Evolutionary conservation across 2,113 vertebrate species (phyloP), one percentile per base, ranked within the genome.

Genomic region (Uropsilus gracilis): DNA sequence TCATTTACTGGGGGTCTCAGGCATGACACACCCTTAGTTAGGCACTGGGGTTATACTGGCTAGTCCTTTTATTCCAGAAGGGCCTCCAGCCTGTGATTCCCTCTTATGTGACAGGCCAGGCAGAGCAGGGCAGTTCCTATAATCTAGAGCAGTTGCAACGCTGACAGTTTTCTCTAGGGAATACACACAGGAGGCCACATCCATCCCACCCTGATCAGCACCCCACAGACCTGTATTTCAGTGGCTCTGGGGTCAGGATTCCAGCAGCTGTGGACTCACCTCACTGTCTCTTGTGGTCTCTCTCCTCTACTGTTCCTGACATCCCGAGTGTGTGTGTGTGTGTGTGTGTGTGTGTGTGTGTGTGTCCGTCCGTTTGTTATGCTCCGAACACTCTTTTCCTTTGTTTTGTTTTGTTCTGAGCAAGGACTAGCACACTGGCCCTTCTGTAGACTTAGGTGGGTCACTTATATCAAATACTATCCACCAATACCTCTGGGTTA

Each of bases 1-100:
- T 1, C 0, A 2, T 57, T 78, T n/a, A 11, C 30, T 1, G n/a
- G 72, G 10, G 42, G 3, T 12, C 37, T 14, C 0, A 13, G 48
- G 46, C 9, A 2, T 7, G 34, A 18, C 0, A 30, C 4, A 16
- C 22, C 30, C 46, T 84, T 82, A 57, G 46, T n/a, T 46, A 16
- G 30, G 37, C n/a, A 13, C 57, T 50, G n/a, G 72, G 24, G 9
- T 69, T 44, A 20, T 4, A 12, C 16, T 53, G 55, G 7, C 28
- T 1, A 4, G 53, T 68, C 20, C 1, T 5, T 59, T 37, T 34
- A 10, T 11, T 34, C n/a, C 28, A 42, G n/a, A 61, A 44, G 22
- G 2, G 66, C 42, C 22, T 85, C 59, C 8, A 30, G 5, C 17
- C 12, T 72, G 22, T 50, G 18, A 18, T 24, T 30, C 24, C 32